Evolutionary conservation across 2,888 invertebrate genomes (phyloP), one percentile per base, ranked within the genome.

Genomic region (Steinernema carpocapsae): DNA sequence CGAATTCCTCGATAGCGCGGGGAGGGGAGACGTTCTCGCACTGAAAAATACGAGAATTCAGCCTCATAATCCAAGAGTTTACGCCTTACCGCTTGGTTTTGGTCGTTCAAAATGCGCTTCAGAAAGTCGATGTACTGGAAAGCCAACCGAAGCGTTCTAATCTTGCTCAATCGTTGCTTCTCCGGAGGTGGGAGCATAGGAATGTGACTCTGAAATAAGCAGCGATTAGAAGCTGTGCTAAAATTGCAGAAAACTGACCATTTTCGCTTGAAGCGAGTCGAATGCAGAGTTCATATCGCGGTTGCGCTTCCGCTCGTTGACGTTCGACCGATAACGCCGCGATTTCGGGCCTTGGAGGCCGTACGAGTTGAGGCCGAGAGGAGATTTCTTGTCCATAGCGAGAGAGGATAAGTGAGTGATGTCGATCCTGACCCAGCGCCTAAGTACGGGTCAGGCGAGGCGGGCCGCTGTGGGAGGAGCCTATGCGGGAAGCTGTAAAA

Each of bases 111-210:
- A 4, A 56, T 56, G 3, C 56, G 56, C 56, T 56, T 56, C 56
- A 56, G 22, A 26, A 56, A 56, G 26, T 56, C 56, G 17, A 56
- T 56, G 56, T 56, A 56, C 56, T 56, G 56, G 22, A 56, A 56
- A 4, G 56, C 56, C 56, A 56, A 24, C 7, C 56, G 56, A 56
- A 56, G 56, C 2, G 56, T 56, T 22, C 56, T 14, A 56, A 56
- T 56, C 26, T 56, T 56, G 56, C 56, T 56, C 7, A 56, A 26
- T 3, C 56, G 56, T 26, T 56, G 56, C 26, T 56, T 56, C 26
- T 56, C 56, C 26, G 56, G 26, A 6, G 56, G 56, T 12, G 56
- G 56, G 6, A 56, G 26, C 56, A 56, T 56, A 3, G 56, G 56
- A 26, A 56, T 56, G 56, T 56, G 56, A 19, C 56, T 56, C 56